phyloP scores from a whole-genome alignment of 2,888 invertebrate species.

The Tetheella fluctuosa region DNA sequence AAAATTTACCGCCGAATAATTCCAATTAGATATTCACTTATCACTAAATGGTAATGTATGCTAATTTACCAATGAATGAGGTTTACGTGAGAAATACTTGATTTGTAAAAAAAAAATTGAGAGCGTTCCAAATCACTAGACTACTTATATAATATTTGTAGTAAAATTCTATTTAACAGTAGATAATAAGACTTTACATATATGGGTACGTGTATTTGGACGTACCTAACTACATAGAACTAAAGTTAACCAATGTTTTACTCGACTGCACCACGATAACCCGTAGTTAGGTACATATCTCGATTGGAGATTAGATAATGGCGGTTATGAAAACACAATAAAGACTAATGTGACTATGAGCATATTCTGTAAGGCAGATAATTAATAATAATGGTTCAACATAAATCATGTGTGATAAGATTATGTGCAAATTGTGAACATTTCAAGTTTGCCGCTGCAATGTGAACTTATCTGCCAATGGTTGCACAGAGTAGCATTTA shows the following conservation, averaged over 20 bases:
- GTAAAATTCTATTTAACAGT: too few relatives aligned
- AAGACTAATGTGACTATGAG: not conserved
- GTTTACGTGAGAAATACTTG: too few relatives aligned
- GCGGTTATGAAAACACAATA: conserved; percentile 6
- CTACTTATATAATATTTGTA: too few relatives aligned
- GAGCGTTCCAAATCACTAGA: not conserved
- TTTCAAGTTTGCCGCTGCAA: too few relatives aligned
- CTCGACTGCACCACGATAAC: conserved; percentile 1
- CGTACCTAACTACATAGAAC: not conserved
- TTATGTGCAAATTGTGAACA: not conserved
- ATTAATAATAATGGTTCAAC: not conserved
- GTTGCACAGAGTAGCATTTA: too few relatives aligned
- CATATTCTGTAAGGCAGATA: not conserved
- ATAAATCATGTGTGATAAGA: not conserved
- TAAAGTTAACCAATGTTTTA: conserved; percentile 1
- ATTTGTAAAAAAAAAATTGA: not conserved
- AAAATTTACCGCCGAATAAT: too few relatives aligned
- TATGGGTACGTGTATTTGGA: not conserved
- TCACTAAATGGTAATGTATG: not conserved
- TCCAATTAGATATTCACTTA: not conserved
- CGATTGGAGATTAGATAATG: conserved; percentile 5
- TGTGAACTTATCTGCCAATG: too few relatives aligned
- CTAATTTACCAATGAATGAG: too few relatives aligned
- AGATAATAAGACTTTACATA: too few relatives aligned
- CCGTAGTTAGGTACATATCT: not conserved